A percentile compares a stretch with the other conserved stretches of the same genome.
These are phyloP conservation scores for Dipodomys merriami DNA, from an alignment of 2,113 vertebrate species.

Conservation along the genomic window DNA sequence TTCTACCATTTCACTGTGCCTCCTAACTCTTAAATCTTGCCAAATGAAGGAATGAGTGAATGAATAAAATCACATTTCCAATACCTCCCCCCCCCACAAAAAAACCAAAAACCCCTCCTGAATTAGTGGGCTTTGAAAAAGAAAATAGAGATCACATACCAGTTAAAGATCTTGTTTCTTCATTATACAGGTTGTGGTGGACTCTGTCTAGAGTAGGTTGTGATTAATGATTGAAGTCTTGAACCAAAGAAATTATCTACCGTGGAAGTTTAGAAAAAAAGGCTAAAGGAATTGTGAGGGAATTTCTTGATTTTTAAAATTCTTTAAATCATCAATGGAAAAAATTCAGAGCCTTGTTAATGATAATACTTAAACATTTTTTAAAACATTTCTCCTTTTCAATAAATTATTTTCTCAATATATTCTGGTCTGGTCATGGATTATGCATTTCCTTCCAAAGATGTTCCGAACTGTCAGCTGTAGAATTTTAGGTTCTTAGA, in stretches of 20 bases:
- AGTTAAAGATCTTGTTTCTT: not conserved
- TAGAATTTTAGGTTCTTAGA: constrained; percentile 28
- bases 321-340: constrained; percentile 37
- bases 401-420: constrained; percentile 81
- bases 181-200: not conserved
- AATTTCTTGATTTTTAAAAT: constrained; percentile 33
- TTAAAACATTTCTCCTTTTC: constrained; percentile 55
- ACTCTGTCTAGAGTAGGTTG: not conserved
- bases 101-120: not conserved
- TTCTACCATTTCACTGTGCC: not conserved
- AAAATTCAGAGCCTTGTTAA: constrained; percentile 40
- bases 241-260: constrained; percentile 45
- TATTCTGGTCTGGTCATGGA: constrained; percentile 64
- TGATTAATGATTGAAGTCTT: not conserved
- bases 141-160: not conserved
- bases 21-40: not conserved
- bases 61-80: not conserved
- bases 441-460: constrained; percentile 32
- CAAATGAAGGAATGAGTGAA: not conserved
- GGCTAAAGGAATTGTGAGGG: not conserved
- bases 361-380: constrained; percentile 23
- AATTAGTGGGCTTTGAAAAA: not conserved
- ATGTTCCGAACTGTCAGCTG: not conserved
- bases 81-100: not conserved
- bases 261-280: not conserved